These are phyloP conservation scores for Mamestra brassicae DNA, from an alignment of 2,888 invertebrate species.

Conservation along the genomic window DNA sequence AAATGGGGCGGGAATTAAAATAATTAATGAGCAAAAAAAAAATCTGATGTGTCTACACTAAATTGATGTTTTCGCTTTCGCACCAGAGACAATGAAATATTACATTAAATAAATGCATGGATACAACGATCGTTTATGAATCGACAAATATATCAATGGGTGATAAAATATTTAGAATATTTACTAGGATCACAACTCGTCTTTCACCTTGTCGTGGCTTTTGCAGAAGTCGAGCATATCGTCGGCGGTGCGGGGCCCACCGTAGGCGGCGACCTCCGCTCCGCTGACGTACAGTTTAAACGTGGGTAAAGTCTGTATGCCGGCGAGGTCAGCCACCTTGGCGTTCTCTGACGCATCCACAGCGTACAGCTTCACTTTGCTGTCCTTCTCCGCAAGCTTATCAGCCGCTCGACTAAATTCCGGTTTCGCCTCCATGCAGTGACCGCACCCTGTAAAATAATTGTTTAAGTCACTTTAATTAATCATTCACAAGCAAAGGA, in stretches of 20 bases:
- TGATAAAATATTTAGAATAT: constrained; percentile 25
- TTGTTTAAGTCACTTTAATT: no score
- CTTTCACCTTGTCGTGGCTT: constrained; percentile 77
- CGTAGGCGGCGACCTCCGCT: constrained; percentile 89
- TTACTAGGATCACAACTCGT: constrained; percentile 82
- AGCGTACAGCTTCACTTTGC: constrained; percentile 87
- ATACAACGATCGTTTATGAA: constrained; percentile 30
- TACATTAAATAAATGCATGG: constrained; percentile 47
- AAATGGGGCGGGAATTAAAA: constrained; percentile 12
- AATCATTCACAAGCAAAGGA: no score
- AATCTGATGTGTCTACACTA: constrained; percentile 11
- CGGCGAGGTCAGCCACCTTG: constrained; percentile 90
- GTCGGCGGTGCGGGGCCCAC: constrained; percentile 89
- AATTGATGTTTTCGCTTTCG: constrained; percentile 1
- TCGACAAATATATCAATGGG: constrained; percentile 4
- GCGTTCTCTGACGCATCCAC: constrained; percentile 93
- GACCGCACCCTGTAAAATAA: constrained; percentile 92
- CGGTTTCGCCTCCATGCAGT: constrained; percentile 93
- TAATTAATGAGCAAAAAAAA: constrained; percentile 1
- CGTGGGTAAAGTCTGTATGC: constrained; percentile 93
- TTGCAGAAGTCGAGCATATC: constrained; percentile 90
- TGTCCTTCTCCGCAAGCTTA: constrained; percentile 82
- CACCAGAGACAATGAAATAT: constrained; percentile 20
- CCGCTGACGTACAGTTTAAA: constrained; percentile 92
- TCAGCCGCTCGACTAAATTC: constrained; percentile 91